These are phyloP conservation scores for Plodia interpunctella DNA, from an alignment of 1,140 invertebrate species.

Conservation along the genomic window DNA sequence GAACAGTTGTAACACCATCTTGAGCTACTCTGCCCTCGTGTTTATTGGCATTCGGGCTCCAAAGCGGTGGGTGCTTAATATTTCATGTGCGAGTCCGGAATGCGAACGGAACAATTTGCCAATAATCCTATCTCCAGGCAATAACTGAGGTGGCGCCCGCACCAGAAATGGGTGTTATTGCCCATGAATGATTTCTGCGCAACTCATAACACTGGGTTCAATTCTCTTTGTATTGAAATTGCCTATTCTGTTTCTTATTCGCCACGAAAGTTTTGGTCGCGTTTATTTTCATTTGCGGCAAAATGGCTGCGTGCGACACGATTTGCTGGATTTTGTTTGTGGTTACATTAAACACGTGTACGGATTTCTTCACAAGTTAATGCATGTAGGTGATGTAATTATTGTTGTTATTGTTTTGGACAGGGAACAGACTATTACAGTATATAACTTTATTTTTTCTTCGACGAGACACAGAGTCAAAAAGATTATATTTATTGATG, in stretches of 20 bases:
- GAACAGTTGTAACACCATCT: neutral
- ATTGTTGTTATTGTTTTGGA: too few relatives aligned
- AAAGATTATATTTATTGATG: too few relatives aligned
- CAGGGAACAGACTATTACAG: too few relatives aligned
- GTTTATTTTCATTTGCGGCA: constrained; percentile 20
- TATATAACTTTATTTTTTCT: too few relatives aligned
- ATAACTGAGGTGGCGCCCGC: constrained; percentile 52
- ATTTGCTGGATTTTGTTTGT: constrained; percentile 15
- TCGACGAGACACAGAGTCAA: too few relatives aligned
- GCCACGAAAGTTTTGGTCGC: constrained; percentile 14
- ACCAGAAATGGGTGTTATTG: constrained; percentile 51
- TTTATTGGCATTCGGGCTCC: constrained; percentile 11
- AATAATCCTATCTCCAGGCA: constrained; percentile 55
- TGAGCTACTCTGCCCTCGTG: neutral
- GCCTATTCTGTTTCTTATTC: constrained; percentile 18
- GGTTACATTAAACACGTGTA: neutral
- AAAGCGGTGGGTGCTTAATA: constrained; percentile 44
- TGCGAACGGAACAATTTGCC: constrained; percentile 58
- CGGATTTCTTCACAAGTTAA: neutral
- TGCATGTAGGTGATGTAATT: neutral
- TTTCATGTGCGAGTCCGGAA: constrained; percentile 46
- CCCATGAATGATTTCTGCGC: constrained; percentile 47
- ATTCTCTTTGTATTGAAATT: constrained; percentile 33
- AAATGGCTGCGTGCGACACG: constrained; percentile 18
- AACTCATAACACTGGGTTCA: constrained; percentile 29